Evolutionary conservation across 2,113 vertebrate genomes (phyloP).

Genomic region (Cryptomyrus ogoouensis): DNA sequence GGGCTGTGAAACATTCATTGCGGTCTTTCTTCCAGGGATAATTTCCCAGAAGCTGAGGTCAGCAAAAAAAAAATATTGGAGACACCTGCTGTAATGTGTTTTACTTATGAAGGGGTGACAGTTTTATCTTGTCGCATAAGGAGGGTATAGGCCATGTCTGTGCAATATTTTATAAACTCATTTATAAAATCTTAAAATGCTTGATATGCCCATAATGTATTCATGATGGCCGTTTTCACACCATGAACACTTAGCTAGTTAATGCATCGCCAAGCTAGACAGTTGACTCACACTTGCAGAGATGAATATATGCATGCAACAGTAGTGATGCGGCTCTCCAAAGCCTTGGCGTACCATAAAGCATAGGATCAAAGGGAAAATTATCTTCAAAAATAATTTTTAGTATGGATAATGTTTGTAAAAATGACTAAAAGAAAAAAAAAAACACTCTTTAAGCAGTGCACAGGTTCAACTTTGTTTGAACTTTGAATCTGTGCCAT

Average conservation of each 20-base stretch:
- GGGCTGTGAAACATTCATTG: not conserved
- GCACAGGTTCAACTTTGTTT: constrained; percentile 10
- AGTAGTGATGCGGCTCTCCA: not conserved
- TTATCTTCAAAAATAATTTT: not conserved
- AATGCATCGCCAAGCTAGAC: not conserved
- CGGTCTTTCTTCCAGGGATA: not conserved
- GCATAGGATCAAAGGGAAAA: not conserved
- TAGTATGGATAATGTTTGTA: not conserved
- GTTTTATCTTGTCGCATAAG: not conserved
- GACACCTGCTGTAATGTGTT: not conserved
- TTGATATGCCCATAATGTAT: not conserved
- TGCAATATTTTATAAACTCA: not conserved
- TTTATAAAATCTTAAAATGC: not conserved
- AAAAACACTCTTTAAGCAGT: not conserved
- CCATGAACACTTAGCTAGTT: not conserved
- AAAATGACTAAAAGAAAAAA: not conserved
- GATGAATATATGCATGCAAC: not conserved
- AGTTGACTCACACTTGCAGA: not conserved
- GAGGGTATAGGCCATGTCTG: not conserved
- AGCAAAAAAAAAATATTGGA: not conserved
- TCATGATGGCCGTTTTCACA: not conserved
- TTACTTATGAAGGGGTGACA: not conserved
- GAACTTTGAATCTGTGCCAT: constrained; percentile 11
- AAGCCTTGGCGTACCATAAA: not conserved
- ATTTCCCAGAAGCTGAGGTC: not conserved